These are phyloP conservation scores for Magallana gigas DNA, from an alignment of 1,140 invertebrate genomes.

Conservation along the genomic window DNA sequence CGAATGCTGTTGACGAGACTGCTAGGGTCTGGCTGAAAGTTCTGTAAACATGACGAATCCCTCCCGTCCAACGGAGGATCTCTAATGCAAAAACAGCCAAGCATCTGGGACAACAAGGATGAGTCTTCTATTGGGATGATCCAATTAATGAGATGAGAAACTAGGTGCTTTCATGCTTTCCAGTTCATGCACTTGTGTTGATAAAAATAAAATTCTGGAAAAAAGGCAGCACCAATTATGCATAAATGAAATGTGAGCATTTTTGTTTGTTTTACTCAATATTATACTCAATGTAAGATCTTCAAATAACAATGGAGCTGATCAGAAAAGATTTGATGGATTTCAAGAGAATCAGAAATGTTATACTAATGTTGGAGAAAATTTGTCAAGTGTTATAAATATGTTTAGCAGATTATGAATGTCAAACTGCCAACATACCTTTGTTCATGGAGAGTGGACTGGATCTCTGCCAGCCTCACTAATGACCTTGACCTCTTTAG, in stretches of 20 bases:
- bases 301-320: not conserved
- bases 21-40: no score
- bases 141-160: constrained; percentile 46
- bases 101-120: constrained; percentile 29
- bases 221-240: constrained; percentile 21
- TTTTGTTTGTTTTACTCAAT: not conserved
- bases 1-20: no score
- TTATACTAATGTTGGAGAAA: no score
- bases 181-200: constrained; percentile 56
- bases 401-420: no score
- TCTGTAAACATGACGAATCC: not conserved
- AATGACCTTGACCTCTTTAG: constrained; percentile 95
- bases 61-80: not conserved
- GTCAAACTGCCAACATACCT: constrained; percentile 83
- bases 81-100: not conserved
- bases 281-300: not conserved
- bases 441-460: constrained; percentile 97
- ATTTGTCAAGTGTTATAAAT: no score
- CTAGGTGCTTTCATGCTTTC: constrained; percentile 53
- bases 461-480: constrained; percentile 96
- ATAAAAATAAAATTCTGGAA: constrained; percentile 55
- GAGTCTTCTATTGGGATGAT: constrained; percentile 19
- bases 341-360: not conserved
- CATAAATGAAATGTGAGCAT: not conserved
- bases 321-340: not conserved